Evolutionary conservation across 2,113 vertebrate genomes (phyloP).

Genomic region (Mastomys coucha): DNA sequence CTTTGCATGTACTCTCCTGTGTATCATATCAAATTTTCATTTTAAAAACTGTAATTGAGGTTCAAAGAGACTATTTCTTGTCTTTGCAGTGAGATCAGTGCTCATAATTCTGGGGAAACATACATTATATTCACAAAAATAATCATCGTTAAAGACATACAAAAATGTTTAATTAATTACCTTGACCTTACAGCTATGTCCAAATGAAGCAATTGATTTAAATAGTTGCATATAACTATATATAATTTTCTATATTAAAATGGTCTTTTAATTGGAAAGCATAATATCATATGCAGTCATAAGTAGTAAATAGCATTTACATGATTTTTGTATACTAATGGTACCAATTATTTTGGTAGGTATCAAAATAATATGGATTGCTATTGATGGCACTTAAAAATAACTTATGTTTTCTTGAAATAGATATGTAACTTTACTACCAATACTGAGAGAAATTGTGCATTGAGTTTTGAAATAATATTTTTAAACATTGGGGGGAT

Average conservation of each 20-base stretch:
- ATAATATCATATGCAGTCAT: not conserved
- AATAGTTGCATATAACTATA: not conserved
- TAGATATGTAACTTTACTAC: not conserved
- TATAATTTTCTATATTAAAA: not conserved
- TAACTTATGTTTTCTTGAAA: not conserved
- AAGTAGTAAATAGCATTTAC: not conserved
- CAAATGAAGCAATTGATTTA: slow-evolving; percentile 20
- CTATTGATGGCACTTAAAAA: not conserved
- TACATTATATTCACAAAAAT: not conserved
- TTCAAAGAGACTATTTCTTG: not conserved
- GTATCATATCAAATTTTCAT: not conserved
- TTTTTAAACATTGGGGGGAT: not conserved
- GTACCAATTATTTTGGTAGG: not conserved
- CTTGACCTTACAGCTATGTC: not conserved
- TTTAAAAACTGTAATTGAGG: not conserved
- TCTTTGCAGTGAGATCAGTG: not conserved
- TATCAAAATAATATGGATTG: not conserved
- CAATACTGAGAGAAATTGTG: not conserved
- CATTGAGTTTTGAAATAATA: not conserved
- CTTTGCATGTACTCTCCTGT: not conserved
- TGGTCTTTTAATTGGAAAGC: not conserved
- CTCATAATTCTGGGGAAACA: not conserved
- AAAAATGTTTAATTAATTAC: slow-evolving; percentile 9
- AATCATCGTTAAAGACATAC: not conserved
- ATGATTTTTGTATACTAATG: not conserved